A percentile compares a stretch with the other conserved stretches of the same genome.
Evolutionary conservation across 2,888 invertebrate species (phyloP).

Genomic region (Thalpophila matura): DNA sequence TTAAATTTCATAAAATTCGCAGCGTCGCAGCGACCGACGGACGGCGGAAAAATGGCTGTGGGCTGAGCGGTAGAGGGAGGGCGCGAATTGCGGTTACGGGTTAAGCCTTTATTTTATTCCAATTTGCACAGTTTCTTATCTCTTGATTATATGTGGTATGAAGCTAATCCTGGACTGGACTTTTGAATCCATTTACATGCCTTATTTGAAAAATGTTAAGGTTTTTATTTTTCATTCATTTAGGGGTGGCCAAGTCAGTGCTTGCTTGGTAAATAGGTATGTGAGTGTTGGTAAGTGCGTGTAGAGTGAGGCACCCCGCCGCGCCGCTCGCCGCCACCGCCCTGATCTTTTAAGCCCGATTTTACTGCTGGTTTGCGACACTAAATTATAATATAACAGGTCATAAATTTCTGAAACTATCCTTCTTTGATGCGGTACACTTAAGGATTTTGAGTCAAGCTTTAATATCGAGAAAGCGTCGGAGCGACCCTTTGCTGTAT

Average conservation of each 20-base stretch:
- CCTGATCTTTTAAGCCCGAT: slow-evolving; percentile 88
- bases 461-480: slow-evolving; percentile 63
- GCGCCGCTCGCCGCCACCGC: slow-evolving; percentile 60
- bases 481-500: neutral
- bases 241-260: neutral
- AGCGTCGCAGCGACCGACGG: slow-evolving; percentile 56
- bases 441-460: slow-evolving; percentile 75
- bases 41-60: slow-evolving; percentile 50
- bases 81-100: slow-evolving; percentile 11
- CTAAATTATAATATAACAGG: slow-evolving; percentile 91
- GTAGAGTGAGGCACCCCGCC: slow-evolving; percentile 58
- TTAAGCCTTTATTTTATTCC: slow-evolving; percentile 32
- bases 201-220: neutral
- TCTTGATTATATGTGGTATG: slow-evolving; percentile 10
- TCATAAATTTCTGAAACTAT: slow-evolving; percentile 89
- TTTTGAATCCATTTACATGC: neutral
- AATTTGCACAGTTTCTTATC: slow-evolving; percentile 13
- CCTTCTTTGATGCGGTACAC: slow-evolving; percentile 80
- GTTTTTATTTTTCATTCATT: too few species aligned
- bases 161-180: neutral
- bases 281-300: slow-evolving; percentile 40
- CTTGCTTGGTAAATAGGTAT: neutral
- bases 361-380: slow-evolving; percentile 85
- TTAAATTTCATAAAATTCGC: slow-evolving; percentile 87
- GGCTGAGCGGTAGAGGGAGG: slow-evolving; percentile 15